Evolutionary conservation across 2,888 invertebrate genomes (phyloP).

Genomic region (Frankliniella fusca): DNA sequence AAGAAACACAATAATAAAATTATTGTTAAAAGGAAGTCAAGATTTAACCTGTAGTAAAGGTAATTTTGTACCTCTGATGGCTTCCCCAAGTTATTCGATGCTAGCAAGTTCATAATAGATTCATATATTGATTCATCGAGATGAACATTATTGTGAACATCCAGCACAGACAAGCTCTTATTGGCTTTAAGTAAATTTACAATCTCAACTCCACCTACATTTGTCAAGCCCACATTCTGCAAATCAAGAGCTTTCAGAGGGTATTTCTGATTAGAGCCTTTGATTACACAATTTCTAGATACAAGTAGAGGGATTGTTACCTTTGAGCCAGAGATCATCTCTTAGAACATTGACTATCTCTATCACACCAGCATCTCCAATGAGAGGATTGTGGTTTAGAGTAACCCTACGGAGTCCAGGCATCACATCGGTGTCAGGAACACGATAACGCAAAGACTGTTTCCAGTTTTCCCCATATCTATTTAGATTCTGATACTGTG

Average conservation of each 20-base stretch:
- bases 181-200: conserved; percentile 53
- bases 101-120: conserved; percentile 31
- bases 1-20: background rate
- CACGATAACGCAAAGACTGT: conserved; percentile 70
- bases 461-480: conserved; percentile 79
- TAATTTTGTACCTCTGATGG: conserved; percentile 32
- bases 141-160: conserved; percentile 60
- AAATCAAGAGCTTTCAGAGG: conserved; percentile 59
- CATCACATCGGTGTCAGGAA: conserved; percentile 68
- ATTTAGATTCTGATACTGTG: conserved; percentile 62
- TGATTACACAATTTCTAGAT: no score
- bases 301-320: conserved; percentile 43
- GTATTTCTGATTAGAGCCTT: background rate
- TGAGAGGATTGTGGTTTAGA: conserved; percentile 63
- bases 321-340: conserved; percentile 77
- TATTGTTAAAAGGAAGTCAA: background rate
- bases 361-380: conserved; percentile 61
- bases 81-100: conserved; percentile 30
- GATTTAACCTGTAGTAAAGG: background rate
- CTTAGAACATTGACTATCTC: conserved; percentile 63
- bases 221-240: conserved; percentile 69
- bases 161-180: conserved; percentile 43
- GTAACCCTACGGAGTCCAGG: conserved; percentile 66
- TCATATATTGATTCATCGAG: conserved; percentile 43
- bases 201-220: conserved; percentile 55